Percentiles rank a stretch among this genome's conserved stretches.
These are phyloP conservation scores for Melanophora roralis DNA, from an alignment of 2,888 invertebrate genomes.

Conservation along the genomic window DNA sequence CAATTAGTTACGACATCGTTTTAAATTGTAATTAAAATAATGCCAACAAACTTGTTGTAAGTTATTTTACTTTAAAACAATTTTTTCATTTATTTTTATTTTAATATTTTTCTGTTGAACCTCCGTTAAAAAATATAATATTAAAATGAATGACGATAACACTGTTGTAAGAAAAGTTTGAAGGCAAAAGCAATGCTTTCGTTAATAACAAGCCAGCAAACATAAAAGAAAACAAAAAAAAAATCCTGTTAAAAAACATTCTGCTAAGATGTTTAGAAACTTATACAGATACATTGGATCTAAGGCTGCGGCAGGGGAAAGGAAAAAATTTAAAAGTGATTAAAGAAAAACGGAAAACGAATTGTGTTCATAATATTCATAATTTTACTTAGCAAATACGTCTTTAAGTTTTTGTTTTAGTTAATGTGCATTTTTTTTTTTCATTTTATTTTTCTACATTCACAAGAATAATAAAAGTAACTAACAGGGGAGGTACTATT, in stretches of 20 bases:
- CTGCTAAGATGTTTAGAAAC: constrained; percentile 43
- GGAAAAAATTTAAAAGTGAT: neutral
- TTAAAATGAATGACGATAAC: constrained; percentile 43
- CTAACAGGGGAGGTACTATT: constrained; percentile 13
- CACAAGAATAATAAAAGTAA: constrained; percentile 28
- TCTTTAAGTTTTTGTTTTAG: constrained; percentile 10
- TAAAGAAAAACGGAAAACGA: constrained; percentile 41
- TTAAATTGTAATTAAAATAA: constrained; percentile 63
- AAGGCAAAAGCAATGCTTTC: neutral
- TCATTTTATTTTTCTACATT: constrained; percentile 5
- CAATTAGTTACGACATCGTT: constrained; percentile 62
- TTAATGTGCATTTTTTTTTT: constrained; percentile 7
- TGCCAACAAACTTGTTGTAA: constrained; percentile 40
- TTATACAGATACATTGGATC: no score
- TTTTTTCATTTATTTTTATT: constrained; percentile 13
- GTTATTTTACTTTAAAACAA: constrained; percentile 33
- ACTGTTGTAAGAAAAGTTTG: neutral
- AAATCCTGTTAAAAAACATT: constrained; percentile 50
- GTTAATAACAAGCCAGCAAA: constrained; percentile 19
- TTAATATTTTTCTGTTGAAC: constrained; percentile 15
- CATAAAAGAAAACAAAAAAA: constrained; percentile 34
- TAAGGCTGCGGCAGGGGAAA: neutral
- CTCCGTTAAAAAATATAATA: constrained; percentile 28
- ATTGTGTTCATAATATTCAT: constrained; percentile 43
- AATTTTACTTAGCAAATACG: no score